These are phyloP conservation scores for Sorex araneus DNA, from an alignment of 2,113 vertebrate species.

Conservation along the genomic window DNA sequence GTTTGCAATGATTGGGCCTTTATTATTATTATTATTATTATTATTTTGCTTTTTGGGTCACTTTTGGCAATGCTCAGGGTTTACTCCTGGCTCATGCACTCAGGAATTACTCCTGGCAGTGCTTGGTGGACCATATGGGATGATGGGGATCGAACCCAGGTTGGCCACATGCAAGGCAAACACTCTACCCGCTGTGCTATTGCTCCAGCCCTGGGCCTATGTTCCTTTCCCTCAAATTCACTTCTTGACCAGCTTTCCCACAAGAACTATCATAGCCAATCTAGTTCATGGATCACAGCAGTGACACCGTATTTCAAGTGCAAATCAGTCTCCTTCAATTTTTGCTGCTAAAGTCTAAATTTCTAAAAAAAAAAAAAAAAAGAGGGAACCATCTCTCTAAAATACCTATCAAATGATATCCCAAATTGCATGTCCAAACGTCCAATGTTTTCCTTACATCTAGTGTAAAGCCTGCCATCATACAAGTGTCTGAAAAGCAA, in stretches of 20 bases:
- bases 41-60: too few species aligned
- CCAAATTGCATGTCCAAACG: neutral
- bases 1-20: too few species aligned
- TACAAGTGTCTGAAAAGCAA: constrained; percentile 31
- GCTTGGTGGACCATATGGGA: too few species aligned
- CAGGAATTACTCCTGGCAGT: too few species aligned
- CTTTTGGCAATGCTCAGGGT: too few species aligned
- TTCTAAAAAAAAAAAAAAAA: constrained; percentile 48
- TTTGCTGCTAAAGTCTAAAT: neutral
- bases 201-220: neutral
- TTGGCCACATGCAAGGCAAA: too few species aligned
- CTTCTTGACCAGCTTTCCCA: neutral
- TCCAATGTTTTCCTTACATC: neutral
- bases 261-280: neutral
- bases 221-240: neutral
- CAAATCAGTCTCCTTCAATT: neutral
- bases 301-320: neutral
- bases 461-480: constrained; percentile 28
- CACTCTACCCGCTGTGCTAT: too few species aligned
- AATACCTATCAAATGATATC: neutral
- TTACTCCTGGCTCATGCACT: too few species aligned
- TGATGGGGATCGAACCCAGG: too few species aligned
- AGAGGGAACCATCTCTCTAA: neutral
- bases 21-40: too few species aligned
- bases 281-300: neutral